Evolutionary conservation across 2,888 invertebrate genomes (phyloP), one percentile per base, ranked within the genome.

Genomic region (Metalampra italica): DNA sequence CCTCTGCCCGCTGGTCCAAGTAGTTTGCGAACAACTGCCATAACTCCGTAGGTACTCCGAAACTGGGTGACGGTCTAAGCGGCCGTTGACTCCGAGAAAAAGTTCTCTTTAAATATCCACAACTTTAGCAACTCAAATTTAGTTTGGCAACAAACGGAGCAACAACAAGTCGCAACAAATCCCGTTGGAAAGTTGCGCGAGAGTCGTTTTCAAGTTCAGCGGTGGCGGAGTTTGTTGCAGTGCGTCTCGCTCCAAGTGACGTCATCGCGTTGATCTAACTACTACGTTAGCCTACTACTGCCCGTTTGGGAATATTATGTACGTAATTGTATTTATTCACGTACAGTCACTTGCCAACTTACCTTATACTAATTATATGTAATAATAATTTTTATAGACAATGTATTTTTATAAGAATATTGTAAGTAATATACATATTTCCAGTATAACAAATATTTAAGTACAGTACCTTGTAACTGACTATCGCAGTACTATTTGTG

Each of bases 71-170:
- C 89, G 84, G 84, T 82, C 83, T 75, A 78, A 75, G 67, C 78
- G 86, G 87, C 84, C 89, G 82, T 89, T 88, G 89, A 89, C 89
- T 88, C 82, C 81, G 84, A 82, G 88, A 89, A 88, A 89, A 89
- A 89, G 85, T 89, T 89, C 83, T 70, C 83, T 88, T 89, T 88
- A 88, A 89, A 89, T 88, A 89, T 88, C 88, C 82, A 75, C 85
- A 87, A 89, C 79, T 88, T 86, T 79, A 85, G 81, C 84, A 86
- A 87, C 88, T 88, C 87, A 87, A 89, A 88, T 88, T 89, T 87
- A 87, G 89, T 89, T 88, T 71, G 78, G 77, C 78, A 87, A 88
- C 87, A 87, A 86, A 83, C 82, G 75, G 73, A 77, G 78, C 78
- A 85, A 86, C 86, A 88, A 88, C 87, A 88, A 87, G 80, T 84